These are phyloP conservation scores for Psophia crepitans DNA, from an alignment of 2,113 vertebrate genomes.

Conservation along the genomic window DNA sequence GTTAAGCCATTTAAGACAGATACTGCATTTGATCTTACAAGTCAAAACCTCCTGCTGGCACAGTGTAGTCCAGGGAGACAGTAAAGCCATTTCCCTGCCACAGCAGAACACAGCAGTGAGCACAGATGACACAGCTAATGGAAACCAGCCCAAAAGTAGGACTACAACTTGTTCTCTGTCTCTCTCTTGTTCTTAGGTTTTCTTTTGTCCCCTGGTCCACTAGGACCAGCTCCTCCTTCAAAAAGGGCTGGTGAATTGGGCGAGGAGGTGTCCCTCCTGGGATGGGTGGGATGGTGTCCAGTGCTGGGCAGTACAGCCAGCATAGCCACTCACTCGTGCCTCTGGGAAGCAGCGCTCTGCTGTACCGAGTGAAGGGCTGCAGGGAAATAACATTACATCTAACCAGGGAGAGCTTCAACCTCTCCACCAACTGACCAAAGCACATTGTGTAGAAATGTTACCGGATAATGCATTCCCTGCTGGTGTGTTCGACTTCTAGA, in stretches of 20 bases:
- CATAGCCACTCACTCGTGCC: fast-evolving
- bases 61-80: neutral
- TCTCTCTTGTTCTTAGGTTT: neutral
- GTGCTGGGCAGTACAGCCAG: neutral
- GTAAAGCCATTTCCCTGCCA: neutral
- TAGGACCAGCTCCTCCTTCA: neutral
- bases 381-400: neutral
- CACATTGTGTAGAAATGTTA: neutral
- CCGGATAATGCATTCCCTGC: neutral
- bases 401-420: neutral
- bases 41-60: neutral
- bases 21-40: neutral
- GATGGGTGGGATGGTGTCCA: neutral
- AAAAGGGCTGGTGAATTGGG: neutral
- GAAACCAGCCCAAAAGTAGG: neutral
- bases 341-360: neutral
- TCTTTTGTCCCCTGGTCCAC: neutral
- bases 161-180: neutral
- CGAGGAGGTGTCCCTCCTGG: neutral
- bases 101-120: neutral
- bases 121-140: neutral
- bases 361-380: neutral
- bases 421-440: neutral
- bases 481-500: neutral
- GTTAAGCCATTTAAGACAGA: neutral